Evolutionary conservation across 1,140 invertebrate species (phyloP), one percentile per base, ranked within the genome.

Genomic region (Bombus superbus): DNA sequence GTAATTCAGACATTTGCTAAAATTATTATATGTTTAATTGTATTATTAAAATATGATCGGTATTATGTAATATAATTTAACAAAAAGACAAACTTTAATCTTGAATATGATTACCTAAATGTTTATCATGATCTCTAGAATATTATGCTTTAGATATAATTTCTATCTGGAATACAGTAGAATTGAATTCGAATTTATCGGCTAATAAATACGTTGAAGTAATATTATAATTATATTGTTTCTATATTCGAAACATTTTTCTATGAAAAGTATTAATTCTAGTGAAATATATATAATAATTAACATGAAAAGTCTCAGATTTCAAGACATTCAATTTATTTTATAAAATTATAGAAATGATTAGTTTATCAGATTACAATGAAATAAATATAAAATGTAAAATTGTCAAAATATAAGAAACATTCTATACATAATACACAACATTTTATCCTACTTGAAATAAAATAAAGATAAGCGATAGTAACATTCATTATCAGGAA

Each of bases 41-140:
- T 32, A 1, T 15, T 22, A 18, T 18, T 2, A 18, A 25, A 53
- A 47, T n/a, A 25, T 2, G 0, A 18, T 9, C 22, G 22, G 64
- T 40, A 81, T 40, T 40, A 6, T 32, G 1, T 18, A 25, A 35
- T n/a, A 15, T 47, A 38, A n/a, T 28, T 73, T 13, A 32, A 74
- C 28, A 42, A 53, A 15, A 8, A 38, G 32, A 9, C 0, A 22
- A 32, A 42, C 38, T 66, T 81, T 66, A 57, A 72, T 81, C 32
- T 64, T 77, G 80, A 83, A 77, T 57, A 69, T 88, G 87, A 88
- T 66, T 84, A 62, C 5, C 1, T n/a, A 75, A 81, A 35, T 47
- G 42, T 85, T 72, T 35, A 47, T 44, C 38, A n/a, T 38, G 38
- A 6, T 86, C 62, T 66, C 35, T 78, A 66, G 66, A 62, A 68